Evolutionary conservation across 1,140 invertebrate species (phyloP), one percentile per base, ranked within the genome.

Genomic region (Papilio polyxenes): DNA sequence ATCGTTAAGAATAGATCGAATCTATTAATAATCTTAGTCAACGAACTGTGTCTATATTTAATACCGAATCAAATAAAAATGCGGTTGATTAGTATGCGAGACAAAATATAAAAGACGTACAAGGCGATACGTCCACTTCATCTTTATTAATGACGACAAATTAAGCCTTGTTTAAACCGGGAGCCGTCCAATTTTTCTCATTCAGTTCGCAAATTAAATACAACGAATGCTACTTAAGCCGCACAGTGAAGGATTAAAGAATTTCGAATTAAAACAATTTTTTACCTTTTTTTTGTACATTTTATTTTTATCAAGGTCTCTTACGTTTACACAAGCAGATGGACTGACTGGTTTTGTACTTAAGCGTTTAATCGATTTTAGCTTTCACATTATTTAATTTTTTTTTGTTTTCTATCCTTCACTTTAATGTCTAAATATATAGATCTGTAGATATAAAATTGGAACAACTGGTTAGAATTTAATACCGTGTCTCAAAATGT

Each of bases 131-230:
- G 86, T 90, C 85, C 88, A 88, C 87, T 91, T 91, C 90, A 90
- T 91, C 86, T 89, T 90, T 91, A 92, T 92, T 93, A 92, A 94
- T 92, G 89, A 74, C 82, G 82, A 87, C 92, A 92, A 93, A 93
- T 94, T 92, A 92, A 92, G 87, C 79, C 87, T 87, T 86, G 88
- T 89, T 90, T 86, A 86, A 87, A 86, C 87, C 83, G 81, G 85
- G 86, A 84, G 83, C 87, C 62, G 83, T 65, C 85, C 89, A 86
- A 92, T 92, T 91, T 92, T 92, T 94, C 89, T 92, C 86, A 86
- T 87, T 89, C 87, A 88, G 82, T 82, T 86, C 75, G 84, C 84
- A 92, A 93, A 92, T 93, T 92, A 89, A 90, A 89, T 89, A 92
- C 92, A 91, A 80, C 86, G 88, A 89, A 92, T 87, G 83, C 85